Evolutionary conservation across 1,140 invertebrate species (phyloP), one percentile per base, ranked within the genome.

Genomic region (Musca domestica): DNA sequence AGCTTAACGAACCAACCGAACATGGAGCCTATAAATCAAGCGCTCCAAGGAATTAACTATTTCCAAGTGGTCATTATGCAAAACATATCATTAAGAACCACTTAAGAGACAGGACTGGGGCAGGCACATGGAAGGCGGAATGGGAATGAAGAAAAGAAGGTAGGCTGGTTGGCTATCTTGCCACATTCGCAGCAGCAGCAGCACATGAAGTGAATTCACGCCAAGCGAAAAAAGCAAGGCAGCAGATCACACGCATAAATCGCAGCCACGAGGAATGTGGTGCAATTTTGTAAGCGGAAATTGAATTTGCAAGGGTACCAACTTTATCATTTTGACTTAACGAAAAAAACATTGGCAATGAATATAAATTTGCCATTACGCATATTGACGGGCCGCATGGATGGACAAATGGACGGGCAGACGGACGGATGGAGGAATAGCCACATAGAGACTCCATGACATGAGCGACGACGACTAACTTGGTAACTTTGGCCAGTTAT

Each of bases 41-140:
- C n/a, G n/a, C 15, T 34, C 15, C 19, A 61, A 0, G 30, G n/a
- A 61, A 41, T 34, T 5, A 34, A 2, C n/a, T 41, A 10, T 41
- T 12, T 9, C 15, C 23, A n/a, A 58, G 19, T 61, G 56, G 56
- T 61, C 56, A 61, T 61, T 61, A 61, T 61, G 56, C 56, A 61
- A 61, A 61, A 61, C 56, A 61, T 61, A 61, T 61, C 56, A 61
- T 61, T 61, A 61, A 61, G 56, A 61, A 61, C 27, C 56, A 61
- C 56, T 61, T 61, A n/a, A 30, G 14, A 14, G 23, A 27, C 23
- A 12, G 0, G 52, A 5, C n/a, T 19, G 17, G 17, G 6, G 27
- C 54, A 3, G n/a, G 14, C n/a, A 3, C 14, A 10, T 19, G 3
- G 10, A 20, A n/a, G n/a, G n/a, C n/a, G n/a, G 27, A 30, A 30